Conservation (phyloP, 1,140 invertebrate species). For the Drosophila truncata region DNA sequence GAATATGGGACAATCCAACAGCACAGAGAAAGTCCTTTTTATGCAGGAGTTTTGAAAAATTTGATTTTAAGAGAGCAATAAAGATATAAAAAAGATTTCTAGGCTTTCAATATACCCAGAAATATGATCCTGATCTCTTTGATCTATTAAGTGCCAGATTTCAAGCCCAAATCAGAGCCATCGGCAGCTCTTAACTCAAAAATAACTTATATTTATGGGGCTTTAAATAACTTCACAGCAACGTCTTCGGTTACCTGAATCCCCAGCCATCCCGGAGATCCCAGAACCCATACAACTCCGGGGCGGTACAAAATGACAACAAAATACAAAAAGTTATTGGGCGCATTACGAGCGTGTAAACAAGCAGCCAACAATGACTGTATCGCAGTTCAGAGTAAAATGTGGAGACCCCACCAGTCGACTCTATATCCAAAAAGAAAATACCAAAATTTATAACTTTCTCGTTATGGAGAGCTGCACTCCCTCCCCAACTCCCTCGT, state of each 20-base stretch:
- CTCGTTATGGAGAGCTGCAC: conserved; percentile 71
- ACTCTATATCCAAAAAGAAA: conserved; percentile 51
- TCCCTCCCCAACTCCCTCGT: background rate
- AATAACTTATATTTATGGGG: conserved; percentile 9
- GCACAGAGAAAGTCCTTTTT: conserved; percentile 32
- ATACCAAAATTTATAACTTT: conserved; percentile 84
- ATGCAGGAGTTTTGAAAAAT: too few relatives aligned
- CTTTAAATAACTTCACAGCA: conserved; percentile 1
- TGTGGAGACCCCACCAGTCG: conserved; percentile 64
- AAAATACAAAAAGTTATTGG: conserved; percentile 62
- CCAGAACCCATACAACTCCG: conserved; percentile 3
- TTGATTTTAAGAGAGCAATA: background rate
- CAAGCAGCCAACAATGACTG: conserved; percentile 76
- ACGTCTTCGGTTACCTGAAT: conserved; percentile 8
- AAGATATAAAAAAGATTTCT: background rate
- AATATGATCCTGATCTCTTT: background rate
- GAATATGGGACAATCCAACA: background rate
- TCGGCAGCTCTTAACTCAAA: background rate
- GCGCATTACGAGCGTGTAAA: conserved; percentile 75
- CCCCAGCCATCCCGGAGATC: background rate
- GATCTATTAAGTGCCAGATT: background rate
- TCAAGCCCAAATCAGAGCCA: background rate
- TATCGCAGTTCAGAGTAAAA: conserved; percentile 11
- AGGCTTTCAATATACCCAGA: background rate
- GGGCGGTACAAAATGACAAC: conserved; percentile 40